Percentiles rank a stretch among this genome's conserved stretches.
Conservation (phyloP, 2,888 invertebrate species). For the Hyposoter dolosus region DNA sequence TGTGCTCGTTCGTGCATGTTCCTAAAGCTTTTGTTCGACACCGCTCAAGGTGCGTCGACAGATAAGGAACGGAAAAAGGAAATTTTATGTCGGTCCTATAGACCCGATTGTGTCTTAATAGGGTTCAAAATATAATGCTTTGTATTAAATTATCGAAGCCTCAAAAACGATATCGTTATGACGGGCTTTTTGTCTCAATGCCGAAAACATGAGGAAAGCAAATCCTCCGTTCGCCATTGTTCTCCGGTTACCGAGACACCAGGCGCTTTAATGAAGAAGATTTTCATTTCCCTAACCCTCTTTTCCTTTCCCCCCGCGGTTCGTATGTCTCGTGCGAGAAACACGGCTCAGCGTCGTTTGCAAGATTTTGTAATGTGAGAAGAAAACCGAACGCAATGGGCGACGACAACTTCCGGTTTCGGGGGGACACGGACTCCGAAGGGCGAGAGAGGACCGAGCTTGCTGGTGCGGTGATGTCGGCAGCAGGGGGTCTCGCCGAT, state of each 20-base stretch:
- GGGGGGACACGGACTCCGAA: neutral
- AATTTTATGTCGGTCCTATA: no score
- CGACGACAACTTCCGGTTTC: conserved; percentile 56
- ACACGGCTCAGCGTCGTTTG: neutral
- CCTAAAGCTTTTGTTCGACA: no score
- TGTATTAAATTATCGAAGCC: no score
- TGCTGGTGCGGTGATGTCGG: conserved; percentile 64
- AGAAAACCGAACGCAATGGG: conserved; percentile 33
- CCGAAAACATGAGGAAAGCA: conserved; percentile 23
- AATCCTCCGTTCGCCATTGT: conserved; percentile 49
- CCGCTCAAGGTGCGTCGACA: no score
- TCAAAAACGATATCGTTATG: neutral
- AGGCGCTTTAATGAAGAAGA: conserved; percentile 46
- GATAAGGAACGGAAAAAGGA: no score
- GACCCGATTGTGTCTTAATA: no score
- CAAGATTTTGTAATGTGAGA: conserved; percentile 56
- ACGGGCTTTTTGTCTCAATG: conserved; percentile 5
- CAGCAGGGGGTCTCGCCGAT: conserved; percentile 73
- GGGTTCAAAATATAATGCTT: no score
- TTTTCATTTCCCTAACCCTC: conserved; percentile 31
- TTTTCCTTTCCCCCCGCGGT: neutral
- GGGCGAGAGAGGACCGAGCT: neutral
- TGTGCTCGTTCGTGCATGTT: no score
- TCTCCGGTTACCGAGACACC: conserved; percentile 36
- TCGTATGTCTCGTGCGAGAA: neutral